Evolutionary conservation across 1,140 invertebrate species (phyloP).

Genomic region (Lordiphosa mommai): DNA sequence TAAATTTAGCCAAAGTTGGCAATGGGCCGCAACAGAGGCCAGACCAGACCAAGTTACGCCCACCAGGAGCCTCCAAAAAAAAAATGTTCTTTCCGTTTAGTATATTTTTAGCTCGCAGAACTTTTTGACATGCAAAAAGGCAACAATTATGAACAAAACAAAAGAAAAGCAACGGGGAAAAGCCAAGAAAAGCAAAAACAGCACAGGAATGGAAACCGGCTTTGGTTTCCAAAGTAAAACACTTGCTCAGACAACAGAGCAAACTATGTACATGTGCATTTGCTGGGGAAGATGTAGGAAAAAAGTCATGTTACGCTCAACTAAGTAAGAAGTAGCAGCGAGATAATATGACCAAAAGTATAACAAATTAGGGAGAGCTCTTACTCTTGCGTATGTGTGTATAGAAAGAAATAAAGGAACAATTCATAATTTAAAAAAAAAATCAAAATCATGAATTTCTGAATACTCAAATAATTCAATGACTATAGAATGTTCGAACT

Average conservation of each 20-base stretch:
- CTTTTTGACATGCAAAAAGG: constrained; percentile 51
- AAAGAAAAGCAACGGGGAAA: neutral
- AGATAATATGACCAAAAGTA: constrained; percentile 22
- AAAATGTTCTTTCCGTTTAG: constrained; percentile 18
- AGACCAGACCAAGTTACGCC: neutral
- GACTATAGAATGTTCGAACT: too few species aligned
- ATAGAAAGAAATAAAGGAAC: too few species aligned
- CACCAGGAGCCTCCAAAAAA: constrained; percentile 9
- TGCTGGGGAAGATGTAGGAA: constrained; percentile 23
- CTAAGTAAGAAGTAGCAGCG: constrained; percentile 21
- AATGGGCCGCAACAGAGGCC: constrained; percentile 9
- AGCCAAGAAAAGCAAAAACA: too few species aligned
- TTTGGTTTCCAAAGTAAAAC: constrained; percentile 8
- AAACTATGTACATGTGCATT: constrained; percentile 11
- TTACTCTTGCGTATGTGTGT: too few species aligned
- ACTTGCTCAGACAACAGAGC: neutral
- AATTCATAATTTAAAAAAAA: too few species aligned
- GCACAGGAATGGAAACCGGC: constrained; percentile 22
- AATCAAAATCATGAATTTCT: too few species aligned
- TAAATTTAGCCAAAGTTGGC: constrained; percentile 33
- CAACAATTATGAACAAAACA: neutral
- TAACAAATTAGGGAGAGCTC: constrained; percentile 22
- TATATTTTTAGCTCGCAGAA: constrained; percentile 51
- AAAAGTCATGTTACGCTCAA: constrained; percentile 39
- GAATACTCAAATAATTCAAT: too few species aligned